Evolutionary conservation across 2,888 invertebrate genomes (phyloP).

Genomic region (Thyatira batis): DNA sequence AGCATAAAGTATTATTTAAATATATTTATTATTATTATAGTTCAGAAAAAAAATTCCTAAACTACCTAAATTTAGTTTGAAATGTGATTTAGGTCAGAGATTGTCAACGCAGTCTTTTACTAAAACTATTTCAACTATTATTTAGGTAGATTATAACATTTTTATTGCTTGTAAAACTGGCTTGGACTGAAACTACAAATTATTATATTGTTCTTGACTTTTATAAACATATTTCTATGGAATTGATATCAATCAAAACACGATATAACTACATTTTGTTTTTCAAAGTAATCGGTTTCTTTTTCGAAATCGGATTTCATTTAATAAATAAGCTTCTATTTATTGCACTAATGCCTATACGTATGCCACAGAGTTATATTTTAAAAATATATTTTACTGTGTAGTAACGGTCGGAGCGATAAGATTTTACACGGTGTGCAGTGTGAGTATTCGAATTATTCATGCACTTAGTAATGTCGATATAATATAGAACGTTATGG

Average conservation of each 20-base stretch:
- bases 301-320: no score
- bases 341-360: no score
- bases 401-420: neutral
- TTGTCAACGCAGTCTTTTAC: neutral
- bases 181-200: no score
- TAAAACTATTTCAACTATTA: neutral
- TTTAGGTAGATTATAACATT: neutral
- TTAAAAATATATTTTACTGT: neutral
- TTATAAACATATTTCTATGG: no score
- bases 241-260: no score
- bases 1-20: neutral
- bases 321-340: no score
- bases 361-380: no score
- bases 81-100: neutral
- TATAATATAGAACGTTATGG: neutral
- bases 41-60: no score
- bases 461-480: neutral
- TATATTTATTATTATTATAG: no score
- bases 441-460: neutral
- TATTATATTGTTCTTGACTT: no score
- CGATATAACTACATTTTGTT: no score
- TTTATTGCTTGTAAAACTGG: neutral
- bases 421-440: neutral
- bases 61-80: neutral
- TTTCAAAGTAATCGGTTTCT: no score